Conservation (phyloP, 2,797 vertebrate species). For the Gambelia wislizenii region DNA sequence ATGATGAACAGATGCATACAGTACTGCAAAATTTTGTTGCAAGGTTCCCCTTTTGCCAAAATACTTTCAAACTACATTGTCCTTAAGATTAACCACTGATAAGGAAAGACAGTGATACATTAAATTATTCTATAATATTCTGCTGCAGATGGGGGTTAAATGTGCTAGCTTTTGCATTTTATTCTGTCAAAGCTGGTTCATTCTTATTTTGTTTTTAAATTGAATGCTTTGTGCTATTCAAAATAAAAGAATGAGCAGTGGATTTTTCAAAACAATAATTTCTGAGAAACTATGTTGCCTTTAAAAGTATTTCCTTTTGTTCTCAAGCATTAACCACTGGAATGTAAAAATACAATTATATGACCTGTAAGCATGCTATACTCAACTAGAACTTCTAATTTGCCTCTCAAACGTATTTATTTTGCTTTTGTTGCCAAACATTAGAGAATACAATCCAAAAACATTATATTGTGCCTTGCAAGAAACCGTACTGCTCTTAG, state of each 20-base stretch:
- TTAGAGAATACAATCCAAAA: constrained; percentile 26
- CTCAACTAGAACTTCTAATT: background rate
- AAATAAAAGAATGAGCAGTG: constrained; percentile 16
- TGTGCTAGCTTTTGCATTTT: background rate
- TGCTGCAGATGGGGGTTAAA: constrained; percentile 2
- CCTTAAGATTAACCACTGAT: constrained; percentile 1
- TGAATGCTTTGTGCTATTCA: background rate
- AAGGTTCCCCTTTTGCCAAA: background rate
- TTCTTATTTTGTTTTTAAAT: constrained; percentile 32
- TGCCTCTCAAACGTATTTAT: constrained; percentile 20
- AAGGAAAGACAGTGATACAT: background rate
- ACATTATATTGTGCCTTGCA: constrained; percentile 21
- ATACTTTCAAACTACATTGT: background rate
- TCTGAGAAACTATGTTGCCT: constrained; percentile 32
- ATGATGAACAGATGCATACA: background rate
- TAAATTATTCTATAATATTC: background rate
- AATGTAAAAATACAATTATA: background rate
- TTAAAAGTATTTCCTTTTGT: background rate
- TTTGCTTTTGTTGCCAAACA: background rate
- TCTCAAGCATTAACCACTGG: background rate
- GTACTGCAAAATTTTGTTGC: background rate
- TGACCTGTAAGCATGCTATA: background rate
- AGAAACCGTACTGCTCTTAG: background rate
- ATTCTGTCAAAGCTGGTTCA: constrained; percentile 18
- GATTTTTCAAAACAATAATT: constrained; percentile 35